Conservation (phyloP, 2,113 vertebrate genomes). For the Micronycteris hirsuta region DNA sequence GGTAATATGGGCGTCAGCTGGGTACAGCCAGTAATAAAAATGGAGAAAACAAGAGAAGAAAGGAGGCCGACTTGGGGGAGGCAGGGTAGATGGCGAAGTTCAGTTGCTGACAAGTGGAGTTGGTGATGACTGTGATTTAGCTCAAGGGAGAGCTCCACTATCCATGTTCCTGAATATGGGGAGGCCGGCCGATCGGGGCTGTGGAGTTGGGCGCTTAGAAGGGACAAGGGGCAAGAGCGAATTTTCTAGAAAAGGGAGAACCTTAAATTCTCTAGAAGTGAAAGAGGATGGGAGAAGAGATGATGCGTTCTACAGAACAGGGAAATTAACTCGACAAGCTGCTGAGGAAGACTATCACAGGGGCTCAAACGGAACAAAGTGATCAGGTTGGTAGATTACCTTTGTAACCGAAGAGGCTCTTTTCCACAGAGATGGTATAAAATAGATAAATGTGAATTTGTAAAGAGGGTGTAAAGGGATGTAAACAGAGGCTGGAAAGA, state of each 20-base stretch:
- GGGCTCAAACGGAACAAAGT: neutral
- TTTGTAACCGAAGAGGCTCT: neutral
- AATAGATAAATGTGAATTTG: neutral
- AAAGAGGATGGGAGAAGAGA: neutral
- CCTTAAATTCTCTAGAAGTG: neutral
- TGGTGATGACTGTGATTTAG: neutral
- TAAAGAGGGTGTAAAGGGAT: neutral
- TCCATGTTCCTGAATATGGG: neutral
- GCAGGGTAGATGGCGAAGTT: neutral
- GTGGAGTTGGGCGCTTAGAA: neutral
- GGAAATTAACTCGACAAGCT: neutral
- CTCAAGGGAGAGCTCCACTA: too few relatives aligned
- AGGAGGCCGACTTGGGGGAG: accelerated
- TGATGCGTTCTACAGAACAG: neutral
- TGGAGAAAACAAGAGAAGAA: neutral
- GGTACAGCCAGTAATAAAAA: neutral
- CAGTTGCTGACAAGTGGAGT: neutral
- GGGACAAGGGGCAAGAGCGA: neutral
- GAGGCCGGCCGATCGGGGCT: neutral
- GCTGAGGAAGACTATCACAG: neutral
- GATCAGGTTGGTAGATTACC: neutral
- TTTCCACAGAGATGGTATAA: neutral
- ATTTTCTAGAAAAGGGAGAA: neutral
- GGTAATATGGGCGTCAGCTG: neutral
- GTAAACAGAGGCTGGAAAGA: neutral